phyloP scores from a whole-genome alignment of 2,113 vertebrate genomes.

The Aphyosemion australe region DNA sequence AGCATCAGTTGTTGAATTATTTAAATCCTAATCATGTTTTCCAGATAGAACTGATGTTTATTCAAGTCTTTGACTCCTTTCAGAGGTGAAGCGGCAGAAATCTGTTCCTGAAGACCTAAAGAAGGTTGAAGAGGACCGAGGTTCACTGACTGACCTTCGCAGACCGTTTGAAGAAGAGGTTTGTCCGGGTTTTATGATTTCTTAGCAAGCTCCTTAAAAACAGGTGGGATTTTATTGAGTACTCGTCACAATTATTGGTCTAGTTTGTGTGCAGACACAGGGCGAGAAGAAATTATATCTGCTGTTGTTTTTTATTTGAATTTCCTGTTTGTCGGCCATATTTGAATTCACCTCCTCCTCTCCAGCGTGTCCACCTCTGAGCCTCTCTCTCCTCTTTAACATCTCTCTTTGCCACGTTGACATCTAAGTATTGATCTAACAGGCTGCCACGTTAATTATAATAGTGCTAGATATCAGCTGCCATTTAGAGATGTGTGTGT shows the following conservation, averaged over 20 bases:
- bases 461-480: constrained; percentile 88
- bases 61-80: constrained; percentile 4
- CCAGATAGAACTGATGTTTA: neutral
- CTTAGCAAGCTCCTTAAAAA: neutral
- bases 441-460: constrained; percentile 92
- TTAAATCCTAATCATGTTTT: no score
- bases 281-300: neutral
- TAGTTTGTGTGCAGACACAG: no score
- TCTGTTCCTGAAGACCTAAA: constrained; percentile 94
- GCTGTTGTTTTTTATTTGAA: constrained; percentile 1
- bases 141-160: constrained; percentile 83
- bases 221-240: no score
- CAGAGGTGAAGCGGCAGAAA: constrained; percentile 97
- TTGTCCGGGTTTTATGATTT: constrained; percentile 71
- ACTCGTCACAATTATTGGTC: neutral
- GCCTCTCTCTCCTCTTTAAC: neutral
- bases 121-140: constrained; percentile 87
- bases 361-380: constrained; percentile 59
- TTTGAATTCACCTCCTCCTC: constrained; percentile 2
- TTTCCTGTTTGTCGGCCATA: constrained; percentile 3
- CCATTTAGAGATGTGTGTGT: constrained; percentile 63
- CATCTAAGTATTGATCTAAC: constrained; percentile 92
- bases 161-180: constrained; percentile 97
- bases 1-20: no score
- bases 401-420: constrained; percentile 84